Evolutionary conservation across 2,888 invertebrate species (phyloP), one percentile per base, ranked within the genome.

Genomic region (Phasia obesa): DNA sequence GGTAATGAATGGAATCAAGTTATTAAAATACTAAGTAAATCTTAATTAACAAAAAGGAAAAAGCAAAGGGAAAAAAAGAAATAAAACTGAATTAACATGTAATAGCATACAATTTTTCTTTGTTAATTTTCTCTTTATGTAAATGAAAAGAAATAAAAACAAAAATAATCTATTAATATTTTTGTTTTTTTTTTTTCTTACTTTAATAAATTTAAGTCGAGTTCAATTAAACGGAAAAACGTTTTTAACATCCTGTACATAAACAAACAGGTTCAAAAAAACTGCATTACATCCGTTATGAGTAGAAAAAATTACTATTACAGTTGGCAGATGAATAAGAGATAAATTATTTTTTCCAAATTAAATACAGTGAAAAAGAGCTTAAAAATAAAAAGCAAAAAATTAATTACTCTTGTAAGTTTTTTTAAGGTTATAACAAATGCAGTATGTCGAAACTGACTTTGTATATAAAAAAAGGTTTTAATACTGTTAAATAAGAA

Each of bases 221-320:
- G 71, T 78, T 73, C 59, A 79, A 79, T 79, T 79, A 65, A 73
- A 60, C 51, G 71, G 65, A 79, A 79, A 76, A 73, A 79, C 57
- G 51, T 35, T 79, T 71, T 73, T 42, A 31, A 73, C 59, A 67
- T 79, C 65, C 71, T 57, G 57, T 31, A 21, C 38, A 70, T 19
- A 25, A 21, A 47, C 5, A 31, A 35, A 23, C 23, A 60, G 23
- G n/a, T n/a, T n/a, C n/a, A 38, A n/a, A 55, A 74, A 71, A 60
- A 19, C 17, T n/a, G n/a, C n/a, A n/a, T n/a, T n/a, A 25, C 25
- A 55, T 4, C n/a, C n/a, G n/a, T 38, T 65, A 2, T 5, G 51
- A 15, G 55, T 73, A 27, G 19, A 47, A 59, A 47, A 5, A 74
- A 6, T 2, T 31, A 51, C 23, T n/a, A 15, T 1, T 6, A 69